Evolutionary conservation across 2,113 vertebrate genomes (phyloP).

Genomic region (Microtus oregoni): DNA sequence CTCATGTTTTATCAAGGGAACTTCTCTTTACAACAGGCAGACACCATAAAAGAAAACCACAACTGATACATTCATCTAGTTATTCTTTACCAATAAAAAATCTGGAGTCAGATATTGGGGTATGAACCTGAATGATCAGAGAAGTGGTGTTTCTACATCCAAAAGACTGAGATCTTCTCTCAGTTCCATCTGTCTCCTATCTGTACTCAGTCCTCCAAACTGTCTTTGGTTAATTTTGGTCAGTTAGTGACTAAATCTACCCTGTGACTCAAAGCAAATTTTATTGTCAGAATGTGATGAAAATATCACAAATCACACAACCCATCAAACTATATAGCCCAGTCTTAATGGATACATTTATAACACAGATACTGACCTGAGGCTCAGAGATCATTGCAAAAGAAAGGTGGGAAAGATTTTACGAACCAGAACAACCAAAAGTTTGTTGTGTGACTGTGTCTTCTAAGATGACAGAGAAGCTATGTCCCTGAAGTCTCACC

Average conservation of each 20-base stretch:
- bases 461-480: background rate
- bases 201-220: background rate
- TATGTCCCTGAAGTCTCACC: background rate
- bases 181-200: background rate
- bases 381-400: background rate
- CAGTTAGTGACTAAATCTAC: background rate
- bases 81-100: too few species aligned
- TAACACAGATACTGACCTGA: background rate
- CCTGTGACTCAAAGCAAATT: background rate
- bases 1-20: background rate
- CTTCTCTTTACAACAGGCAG: background rate
- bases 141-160: too few species aligned
- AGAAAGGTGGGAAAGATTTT: background rate
- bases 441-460: background rate
- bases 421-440: background rate
- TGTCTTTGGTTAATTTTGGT: background rate
- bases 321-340: background rate
- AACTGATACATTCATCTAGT: too few species aligned
- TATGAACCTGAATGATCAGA: too few species aligned
- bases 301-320: background rate
- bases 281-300: background rate
- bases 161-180: too few species aligned
- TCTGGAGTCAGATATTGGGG: too few species aligned
- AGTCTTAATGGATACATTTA: background rate
- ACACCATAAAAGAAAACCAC: background rate